These are phyloP conservation scores for Erpetoichthys calabaricus DNA, from an alignment of 2,797 vertebrate genomes.

Conservation along the genomic window DNA sequence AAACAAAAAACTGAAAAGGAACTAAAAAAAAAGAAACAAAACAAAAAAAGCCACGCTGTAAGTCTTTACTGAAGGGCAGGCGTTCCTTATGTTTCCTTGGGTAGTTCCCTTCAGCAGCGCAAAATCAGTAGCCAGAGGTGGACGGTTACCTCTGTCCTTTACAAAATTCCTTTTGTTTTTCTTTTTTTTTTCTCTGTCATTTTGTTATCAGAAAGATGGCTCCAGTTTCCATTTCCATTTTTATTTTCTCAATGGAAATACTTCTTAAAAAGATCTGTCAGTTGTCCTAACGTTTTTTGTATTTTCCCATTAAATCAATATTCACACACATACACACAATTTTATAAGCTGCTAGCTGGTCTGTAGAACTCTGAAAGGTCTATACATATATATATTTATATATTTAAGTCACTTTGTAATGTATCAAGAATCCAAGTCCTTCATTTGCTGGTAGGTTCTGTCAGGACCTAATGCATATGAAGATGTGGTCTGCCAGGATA, in stretches of 20 bases:
- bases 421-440: constrained; percentile 35
- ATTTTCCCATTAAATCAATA: constrained; percentile 6
- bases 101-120: too few species aligned
- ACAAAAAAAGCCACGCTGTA: not conserved
- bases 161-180: not conserved
- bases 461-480: constrained; percentile 31
- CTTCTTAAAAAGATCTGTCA: too few species aligned
- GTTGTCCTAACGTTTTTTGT: too few species aligned
- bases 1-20: not conserved
- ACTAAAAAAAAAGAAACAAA: not conserved
- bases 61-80: too few species aligned
- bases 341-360: constrained; percentile 33
- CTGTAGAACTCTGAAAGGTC: constrained; percentile 43
- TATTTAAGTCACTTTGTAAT: constrained; percentile 19
- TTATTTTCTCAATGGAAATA: not conserved
- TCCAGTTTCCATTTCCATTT: not conserved
- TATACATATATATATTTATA: constrained; percentile 57
- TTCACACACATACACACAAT: constrained; percentile 17
- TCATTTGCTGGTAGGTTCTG: constrained; percentile 18
- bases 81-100: too few species aligned
- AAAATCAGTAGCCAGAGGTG: not conserved
- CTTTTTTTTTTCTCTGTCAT: constrained; percentile 21
- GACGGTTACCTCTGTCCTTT: not conserved
- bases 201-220: constrained; percentile 17
- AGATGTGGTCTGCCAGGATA: constrained; percentile 31